A percentile compares a stretch with the other conserved stretches of the same genome.
Evolutionary conservation across 2,113 vertebrate species (phyloP).

Genomic region (Lepus timidus): DNA sequence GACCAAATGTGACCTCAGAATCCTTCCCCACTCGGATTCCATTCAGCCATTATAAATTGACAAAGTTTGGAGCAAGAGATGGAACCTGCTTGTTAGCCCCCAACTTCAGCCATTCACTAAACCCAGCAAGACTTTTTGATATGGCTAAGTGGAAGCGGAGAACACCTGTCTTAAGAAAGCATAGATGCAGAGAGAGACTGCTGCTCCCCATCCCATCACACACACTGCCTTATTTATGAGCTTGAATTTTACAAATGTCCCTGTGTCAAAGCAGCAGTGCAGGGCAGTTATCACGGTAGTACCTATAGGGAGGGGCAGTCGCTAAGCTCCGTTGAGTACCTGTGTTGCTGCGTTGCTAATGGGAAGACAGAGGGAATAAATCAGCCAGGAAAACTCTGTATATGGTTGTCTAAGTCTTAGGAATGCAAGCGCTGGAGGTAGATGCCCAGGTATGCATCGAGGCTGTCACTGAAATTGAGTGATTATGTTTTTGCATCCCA

Average conservation of each 20-base stretch:
- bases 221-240: not conserved
- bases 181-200: not conserved
- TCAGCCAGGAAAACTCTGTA: not conserved
- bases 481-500: not conserved
- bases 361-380: not conserved
- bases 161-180: not conserved
- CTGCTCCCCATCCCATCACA: not conserved
- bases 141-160: not conserved
- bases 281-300: not conserved
- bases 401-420: not conserved
- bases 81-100: conserved; percentile 20
- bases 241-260: not conserved
- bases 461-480: not conserved
- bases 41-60: not conserved
- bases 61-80: conserved; percentile 7
- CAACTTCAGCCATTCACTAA: not conserved
- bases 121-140: conserved; percentile 27
- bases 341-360: not conserved
- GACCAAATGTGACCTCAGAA: conserved; percentile 44
- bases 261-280: not conserved
- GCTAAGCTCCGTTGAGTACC: not conserved
- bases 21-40: conserved; percentile 12
- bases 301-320: not conserved
- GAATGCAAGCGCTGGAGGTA: not conserved
- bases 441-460: not conserved